These are phyloP conservation scores for Pholis gunnellus DNA, from an alignment of 2,113 vertebrate species.

Conservation along the genomic window DNA sequence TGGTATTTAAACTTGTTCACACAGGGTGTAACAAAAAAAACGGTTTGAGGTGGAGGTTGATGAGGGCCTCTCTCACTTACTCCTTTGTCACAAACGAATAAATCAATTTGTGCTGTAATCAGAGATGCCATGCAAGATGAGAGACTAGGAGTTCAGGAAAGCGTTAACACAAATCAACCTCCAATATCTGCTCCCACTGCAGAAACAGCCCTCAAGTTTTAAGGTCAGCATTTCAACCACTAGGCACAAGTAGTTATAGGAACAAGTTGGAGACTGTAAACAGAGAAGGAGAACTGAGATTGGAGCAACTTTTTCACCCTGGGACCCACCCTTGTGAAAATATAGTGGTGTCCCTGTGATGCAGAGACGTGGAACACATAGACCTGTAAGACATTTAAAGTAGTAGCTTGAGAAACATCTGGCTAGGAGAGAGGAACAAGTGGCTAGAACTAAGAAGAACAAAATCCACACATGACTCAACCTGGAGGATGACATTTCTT, in stretches of 20 bases:
- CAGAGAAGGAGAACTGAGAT: not conserved
- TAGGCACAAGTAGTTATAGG: not conserved
- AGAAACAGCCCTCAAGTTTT: not conserved
- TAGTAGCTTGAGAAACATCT: not conserved
- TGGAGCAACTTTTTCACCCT: not conserved
- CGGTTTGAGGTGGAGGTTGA: conserved; percentile 13
- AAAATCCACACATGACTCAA: not conserved
- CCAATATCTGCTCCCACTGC: not conserved
- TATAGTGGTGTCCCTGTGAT: not conserved
- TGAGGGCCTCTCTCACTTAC: conserved; percentile 6
- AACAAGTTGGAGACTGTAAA: conserved; percentile 8
- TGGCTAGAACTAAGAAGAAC: not conserved
- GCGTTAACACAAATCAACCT: conserved; percentile 35
- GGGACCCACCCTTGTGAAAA: not conserved
- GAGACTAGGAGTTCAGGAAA: conserved; percentile 11
- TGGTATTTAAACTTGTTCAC: conserved; percentile 62
- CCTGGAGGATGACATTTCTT: not conserved
- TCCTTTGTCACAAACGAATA: conserved; percentile 30
- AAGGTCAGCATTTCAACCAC: conserved; percentile 17
- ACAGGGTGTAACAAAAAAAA: conserved; percentile 18
- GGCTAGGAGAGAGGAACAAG: not conserved
- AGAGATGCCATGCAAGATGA: conserved; percentile 15
- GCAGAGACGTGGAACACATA: not conserved
- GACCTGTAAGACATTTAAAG: not conserved
- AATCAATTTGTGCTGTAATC: conserved; percentile 36